phyloP scores from a whole-genome alignment of 2,797 vertebrate genomes.

The Mionectes olivaceus region DNA sequence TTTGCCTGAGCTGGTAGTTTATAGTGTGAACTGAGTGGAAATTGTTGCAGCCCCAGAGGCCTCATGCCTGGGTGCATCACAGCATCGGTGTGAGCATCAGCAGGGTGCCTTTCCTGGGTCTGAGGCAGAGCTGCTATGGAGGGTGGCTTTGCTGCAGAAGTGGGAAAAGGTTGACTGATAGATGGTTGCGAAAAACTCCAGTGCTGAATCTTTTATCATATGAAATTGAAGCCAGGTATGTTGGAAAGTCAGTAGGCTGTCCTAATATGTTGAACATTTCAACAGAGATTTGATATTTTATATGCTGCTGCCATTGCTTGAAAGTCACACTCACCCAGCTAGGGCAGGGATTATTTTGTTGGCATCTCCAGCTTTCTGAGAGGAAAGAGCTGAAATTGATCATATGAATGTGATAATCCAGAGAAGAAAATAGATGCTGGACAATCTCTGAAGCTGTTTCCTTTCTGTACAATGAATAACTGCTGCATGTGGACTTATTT shows the following conservation, averaged over 20 bases:
- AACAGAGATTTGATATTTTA: background rate
- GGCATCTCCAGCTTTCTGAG: background rate
- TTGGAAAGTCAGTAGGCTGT: background rate
- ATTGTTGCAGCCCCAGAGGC: rapidly evolving
- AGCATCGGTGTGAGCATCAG: background rate
- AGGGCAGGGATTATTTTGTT: background rate
- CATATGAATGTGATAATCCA: background rate
- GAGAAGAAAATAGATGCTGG: background rate
- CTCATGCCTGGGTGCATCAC: rapidly evolving
- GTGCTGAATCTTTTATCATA: background rate
- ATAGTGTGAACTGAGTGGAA: background rate
- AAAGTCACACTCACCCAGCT: background rate
- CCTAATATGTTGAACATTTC: background rate
- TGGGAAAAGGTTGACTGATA: background rate
- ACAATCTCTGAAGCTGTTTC: background rate
- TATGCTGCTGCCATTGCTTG: background rate
- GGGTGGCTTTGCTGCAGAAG: background rate
- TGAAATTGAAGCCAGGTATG: background rate
- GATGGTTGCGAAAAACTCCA: background rate
- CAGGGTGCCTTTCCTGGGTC: background rate
- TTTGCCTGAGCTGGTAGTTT: rapidly evolving
- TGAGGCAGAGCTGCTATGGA: background rate
- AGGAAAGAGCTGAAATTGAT: background rate
- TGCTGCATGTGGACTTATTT: background rate
- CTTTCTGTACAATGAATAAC: background rate